Percentiles rank a stretch among this genome's conserved stretches.
Evolutionary conservation across 2,797 vertebrate species (phyloP).

Genomic region (Meriones psammophilus): DNA sequence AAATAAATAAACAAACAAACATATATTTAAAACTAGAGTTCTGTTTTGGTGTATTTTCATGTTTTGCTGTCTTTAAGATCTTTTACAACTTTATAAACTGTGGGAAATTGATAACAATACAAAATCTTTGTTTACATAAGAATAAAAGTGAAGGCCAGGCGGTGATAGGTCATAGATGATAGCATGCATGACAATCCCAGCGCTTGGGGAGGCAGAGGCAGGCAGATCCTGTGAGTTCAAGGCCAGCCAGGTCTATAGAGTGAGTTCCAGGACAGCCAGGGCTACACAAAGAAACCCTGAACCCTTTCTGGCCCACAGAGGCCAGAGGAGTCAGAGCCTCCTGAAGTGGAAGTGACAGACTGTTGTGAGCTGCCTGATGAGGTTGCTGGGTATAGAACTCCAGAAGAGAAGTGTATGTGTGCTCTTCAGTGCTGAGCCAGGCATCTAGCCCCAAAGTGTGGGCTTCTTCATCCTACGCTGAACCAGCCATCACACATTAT

Average conservation of each 20-base stretch:
- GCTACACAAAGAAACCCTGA: neutral
- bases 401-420: neutral
- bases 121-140: conserved; percentile 44
- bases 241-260: neutral
- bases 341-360: neutral
- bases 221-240: neutral
- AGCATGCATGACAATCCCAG: neutral
- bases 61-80: conserved; percentile 44
- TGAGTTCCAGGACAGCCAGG: neutral
- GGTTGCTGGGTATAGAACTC: neutral
- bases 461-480: conserved; percentile 50
- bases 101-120: neutral
- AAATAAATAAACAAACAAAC: neutral
- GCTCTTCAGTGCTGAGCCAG: neutral
- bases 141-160: neutral
- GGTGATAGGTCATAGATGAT: neutral
- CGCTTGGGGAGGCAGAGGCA: neutral
- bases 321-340: neutral
- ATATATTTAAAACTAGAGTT: neutral
- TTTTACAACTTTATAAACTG: conserved; percentile 28
- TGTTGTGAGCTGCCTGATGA: neutral
- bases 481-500: conserved; percentile 8
- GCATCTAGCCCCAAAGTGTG: neutral
- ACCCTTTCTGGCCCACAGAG: neutral
- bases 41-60: neutral